Base-by-base conservation (phyloP, 2,888 invertebrate species). In the Apotomis betuletana region DNA sequence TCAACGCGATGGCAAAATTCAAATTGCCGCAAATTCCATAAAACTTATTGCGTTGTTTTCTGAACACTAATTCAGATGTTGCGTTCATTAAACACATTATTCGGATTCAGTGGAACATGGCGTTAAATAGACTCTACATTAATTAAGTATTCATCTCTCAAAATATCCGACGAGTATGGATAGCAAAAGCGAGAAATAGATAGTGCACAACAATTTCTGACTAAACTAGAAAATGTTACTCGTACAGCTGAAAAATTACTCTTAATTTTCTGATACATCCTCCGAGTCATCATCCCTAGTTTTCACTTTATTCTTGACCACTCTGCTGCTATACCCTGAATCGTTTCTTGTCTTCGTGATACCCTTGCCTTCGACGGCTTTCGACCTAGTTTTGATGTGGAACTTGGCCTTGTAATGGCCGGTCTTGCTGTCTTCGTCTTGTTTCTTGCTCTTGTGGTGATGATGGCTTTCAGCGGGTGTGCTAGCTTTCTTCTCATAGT, bases 231-330 rank as follows among this genome's bases (percentile, higher is more conserved):
- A 55, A 9, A 27, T 57, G 9, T 36, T 10, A 27, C 27, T 27
- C 27, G 27, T 27, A 27, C 27, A 27, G 27, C 27, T 27, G 27
- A 27, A 27, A 27, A 57, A 57, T 51, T n/a, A 8, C 41, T 6
- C 44, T 64, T 36, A 57, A 55, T 81, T 90, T 69, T 91, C 90
- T 0, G 92, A 92, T 9, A 86, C 70, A 67, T 92, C 91, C 0
- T 92, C 90, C 0, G 92, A 92, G 8, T 90, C 76, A 57, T 92
- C 92, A 65, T 92, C 91, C 58, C 83, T 83, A 15, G 87, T 73
- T 80, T 90, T 92, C 44, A 91, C 87, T 76, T 89, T 90, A 75
- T 91, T 92, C 73, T 88, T 90, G 4, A 78, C 57, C 5, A 75
- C 36, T 74, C 87, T 80, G 57, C 77, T 83, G 1, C 76, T 67